Evolutionary conservation across 2,113 vertebrate species (phyloP), one percentile per base, ranked within the genome.

Genomic region (Myxocyprinus asiaticus): DNA sequence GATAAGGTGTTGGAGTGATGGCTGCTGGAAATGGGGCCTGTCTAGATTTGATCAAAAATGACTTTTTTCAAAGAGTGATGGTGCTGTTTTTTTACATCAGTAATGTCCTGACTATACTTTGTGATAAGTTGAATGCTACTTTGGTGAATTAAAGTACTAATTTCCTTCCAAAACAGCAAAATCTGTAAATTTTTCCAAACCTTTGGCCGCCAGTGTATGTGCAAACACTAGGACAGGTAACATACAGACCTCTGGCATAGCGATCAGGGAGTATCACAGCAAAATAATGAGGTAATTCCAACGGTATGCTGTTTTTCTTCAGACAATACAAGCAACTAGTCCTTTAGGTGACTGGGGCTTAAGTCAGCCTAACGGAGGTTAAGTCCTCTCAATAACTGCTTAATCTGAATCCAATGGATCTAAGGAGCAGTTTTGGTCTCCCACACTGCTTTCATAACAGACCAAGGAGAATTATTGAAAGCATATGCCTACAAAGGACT

Each of bases 331-430:
- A 42, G 43, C 43, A 72, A 45, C 53, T 15, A 71, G 70, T 10
- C 70, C 6, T 55, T 76, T 45, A 73, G 43, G n/a, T 45, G 55
- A 73, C 42, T 47, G 70, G 71, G 48, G 71, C 71, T 74, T 11
- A 74, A 74, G 58, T 74, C 58, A 0, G 61, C 62, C 62, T 76
- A 42, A 12, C 48, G 61, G 62, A 76, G 48, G 74, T 65, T 53
- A 76, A 65, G 47, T 76, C 47, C 22, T 44, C 15, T 76, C 74
- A 53, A 64, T 55, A 65, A 45, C 9, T 9, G 73, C 61, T 76
- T 76, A 65, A 76, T 64, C 61, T 76, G 47, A 64, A 65, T 65
- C 74, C 62, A 76, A 47, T 53, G 5, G 61, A 65, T 63, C 5
- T 22, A 12, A 53, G 47, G 61, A 64, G 48, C 17, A 0, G 8